These are phyloP conservation scores for Ceyx cyanopectus DNA, from an alignment of 2,113 vertebrate genomes.

Conservation along the genomic window DNA sequence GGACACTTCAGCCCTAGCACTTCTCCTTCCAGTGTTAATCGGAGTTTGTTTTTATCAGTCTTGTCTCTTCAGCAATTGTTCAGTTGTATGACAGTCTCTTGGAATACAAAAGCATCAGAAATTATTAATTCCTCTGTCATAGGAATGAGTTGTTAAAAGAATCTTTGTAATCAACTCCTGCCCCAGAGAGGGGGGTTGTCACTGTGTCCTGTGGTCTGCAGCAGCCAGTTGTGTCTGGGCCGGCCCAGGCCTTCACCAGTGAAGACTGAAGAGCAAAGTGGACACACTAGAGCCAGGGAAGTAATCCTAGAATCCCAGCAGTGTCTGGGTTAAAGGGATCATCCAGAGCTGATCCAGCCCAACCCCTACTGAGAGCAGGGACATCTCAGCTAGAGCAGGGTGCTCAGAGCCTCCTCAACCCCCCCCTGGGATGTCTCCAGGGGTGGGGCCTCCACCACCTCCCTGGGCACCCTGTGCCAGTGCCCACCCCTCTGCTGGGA, in stretches of 20 bases:
- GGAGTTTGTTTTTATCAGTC: background rate
- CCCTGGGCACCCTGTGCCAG: too few relatives aligned
- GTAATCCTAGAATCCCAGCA: too few relatives aligned
- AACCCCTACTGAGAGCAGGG: too few relatives aligned
- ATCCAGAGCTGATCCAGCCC: too few relatives aligned
- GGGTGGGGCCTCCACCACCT: too few relatives aligned
- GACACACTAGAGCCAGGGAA: too few relatives aligned
- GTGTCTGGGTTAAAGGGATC: too few relatives aligned
- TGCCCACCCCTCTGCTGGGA: too few relatives aligned
- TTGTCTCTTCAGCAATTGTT: background rate
- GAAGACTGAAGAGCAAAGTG: accelerated
- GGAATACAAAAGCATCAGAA: background rate
- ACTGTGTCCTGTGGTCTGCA: background rate
- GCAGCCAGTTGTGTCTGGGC: background rate
- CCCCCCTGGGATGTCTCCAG: too few relatives aligned
- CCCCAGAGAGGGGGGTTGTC: background rate
- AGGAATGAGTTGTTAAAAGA: background rate
- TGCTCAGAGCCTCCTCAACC: too few relatives aligned
- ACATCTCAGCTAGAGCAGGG: too few relatives aligned
- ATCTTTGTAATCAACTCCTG: background rate
- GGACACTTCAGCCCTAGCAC: background rate
- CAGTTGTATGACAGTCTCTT: background rate
- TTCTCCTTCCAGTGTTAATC: background rate
- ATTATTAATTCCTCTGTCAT: background rate
- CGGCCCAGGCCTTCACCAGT: background rate